These are phyloP conservation scores for Drosophila bipectinata DNA, from an alignment of 1,140 invertebrate genomes.

Conservation along the genomic window DNA sequence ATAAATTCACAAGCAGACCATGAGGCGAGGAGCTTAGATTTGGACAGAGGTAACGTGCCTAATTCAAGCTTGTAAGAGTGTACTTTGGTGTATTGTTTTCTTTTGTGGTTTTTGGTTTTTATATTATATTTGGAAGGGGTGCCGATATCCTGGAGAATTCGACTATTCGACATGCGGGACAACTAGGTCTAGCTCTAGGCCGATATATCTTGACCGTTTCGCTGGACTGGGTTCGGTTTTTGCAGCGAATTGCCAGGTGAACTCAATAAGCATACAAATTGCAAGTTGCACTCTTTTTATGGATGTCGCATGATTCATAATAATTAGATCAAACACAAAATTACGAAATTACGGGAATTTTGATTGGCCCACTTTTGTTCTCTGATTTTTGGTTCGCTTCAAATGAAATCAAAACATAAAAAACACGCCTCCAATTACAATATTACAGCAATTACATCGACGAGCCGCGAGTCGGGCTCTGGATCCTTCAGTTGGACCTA, in stretches of 20 bases:
- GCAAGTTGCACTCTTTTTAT: constrained; percentile 60
- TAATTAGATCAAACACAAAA: constrained; percentile 59
- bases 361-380: constrained; percentile 45
- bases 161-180: constrained; percentile 33
- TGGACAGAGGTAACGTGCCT: constrained; percentile 36
- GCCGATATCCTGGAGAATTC: constrained; percentile 29
- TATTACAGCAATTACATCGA: constrained; percentile 29
- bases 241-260: constrained; percentile 42
- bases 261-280: constrained; percentile 42
- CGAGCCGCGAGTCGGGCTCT: constrained; percentile 20
- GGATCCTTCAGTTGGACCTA: constrained; percentile 31
- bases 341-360: constrained; percentile 64
- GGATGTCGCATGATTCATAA: constrained; percentile 70
- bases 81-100: constrained; percentile 22
- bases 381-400: constrained; percentile 46
- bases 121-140: not conserved
- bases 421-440: constrained; percentile 41
- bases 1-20: constrained; percentile 42
- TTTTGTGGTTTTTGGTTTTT: constrained; percentile 2
- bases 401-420: constrained; percentile 52
- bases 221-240: constrained; percentile 28
- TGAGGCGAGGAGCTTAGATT: constrained; percentile 47
- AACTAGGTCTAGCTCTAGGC: constrained; percentile 37
- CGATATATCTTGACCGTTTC: constrained; percentile 28
- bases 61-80: constrained; percentile 30